A percentile compares a stretch with the other conserved stretches of the same genome.
These are phyloP conservation scores for Pheucticus melanocephalus DNA, from an alignment of 2,113 vertebrate species.

Conservation along the genomic window DNA sequence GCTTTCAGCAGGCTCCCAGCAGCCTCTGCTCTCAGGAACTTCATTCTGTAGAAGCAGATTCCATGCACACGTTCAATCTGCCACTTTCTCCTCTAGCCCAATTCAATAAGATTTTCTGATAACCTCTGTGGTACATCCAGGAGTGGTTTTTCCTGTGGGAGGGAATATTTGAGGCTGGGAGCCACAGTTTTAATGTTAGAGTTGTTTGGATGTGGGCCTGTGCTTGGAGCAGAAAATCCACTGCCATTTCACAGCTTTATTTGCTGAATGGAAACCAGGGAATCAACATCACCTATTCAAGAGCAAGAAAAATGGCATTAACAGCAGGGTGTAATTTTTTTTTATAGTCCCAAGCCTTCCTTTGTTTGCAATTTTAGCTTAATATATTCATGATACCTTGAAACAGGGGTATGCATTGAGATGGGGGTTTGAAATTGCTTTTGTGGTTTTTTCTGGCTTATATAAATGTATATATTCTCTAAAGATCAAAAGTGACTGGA, in stretches of 20 bases:
- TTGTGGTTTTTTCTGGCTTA: neutral
- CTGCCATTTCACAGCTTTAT: neutral
- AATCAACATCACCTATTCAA: neutral
- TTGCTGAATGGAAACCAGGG: neutral
- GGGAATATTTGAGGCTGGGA: neutral
- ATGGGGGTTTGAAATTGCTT: neutral
- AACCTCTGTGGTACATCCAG: fast-evolving
- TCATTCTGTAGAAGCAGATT: fast-evolving
- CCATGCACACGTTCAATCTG: fast-evolving
- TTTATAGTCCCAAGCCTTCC: neutral
- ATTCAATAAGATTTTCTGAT: neutral
- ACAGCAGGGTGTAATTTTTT: neutral
- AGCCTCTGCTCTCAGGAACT: neutral
- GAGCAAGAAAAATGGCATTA: neutral
- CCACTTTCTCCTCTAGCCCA: neutral
- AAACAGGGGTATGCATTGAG: neutral
- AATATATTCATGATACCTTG: neutral
- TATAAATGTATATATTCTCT: neutral
- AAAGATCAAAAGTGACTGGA: neutral
- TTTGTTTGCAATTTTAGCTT: neutral
- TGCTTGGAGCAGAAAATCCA: neutral
- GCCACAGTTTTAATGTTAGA: neutral
- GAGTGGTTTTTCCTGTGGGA: neutral
- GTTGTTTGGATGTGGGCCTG: neutral
- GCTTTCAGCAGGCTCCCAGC: neutral